A percentile compares a stretch with the other conserved stretches of the same genome.
Evolutionary conservation across 2,888 invertebrate genomes (phyloP).

Genomic region (Aspidiotus rigidus): DNA sequence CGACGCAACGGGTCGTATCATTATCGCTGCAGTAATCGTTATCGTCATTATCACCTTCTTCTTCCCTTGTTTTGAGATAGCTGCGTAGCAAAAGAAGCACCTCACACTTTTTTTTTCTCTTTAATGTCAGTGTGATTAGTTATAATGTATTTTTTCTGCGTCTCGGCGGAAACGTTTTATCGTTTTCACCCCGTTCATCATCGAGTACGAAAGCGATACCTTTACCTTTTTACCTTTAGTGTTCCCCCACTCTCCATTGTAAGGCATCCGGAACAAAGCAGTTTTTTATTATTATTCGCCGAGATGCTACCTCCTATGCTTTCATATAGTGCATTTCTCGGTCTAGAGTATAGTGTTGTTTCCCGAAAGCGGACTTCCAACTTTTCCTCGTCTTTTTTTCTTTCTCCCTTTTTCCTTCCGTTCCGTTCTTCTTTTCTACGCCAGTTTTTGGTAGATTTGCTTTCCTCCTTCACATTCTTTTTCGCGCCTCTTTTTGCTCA

Average conservation of each 20-base stretch:
- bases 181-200: neutral
- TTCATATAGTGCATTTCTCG: neutral
- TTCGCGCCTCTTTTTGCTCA: neutral
- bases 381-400: slow-evolving; percentile 9
- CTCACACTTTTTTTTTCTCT: neutral
- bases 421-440: neutral
- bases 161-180: neutral
- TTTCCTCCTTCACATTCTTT: neutral
- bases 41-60: neutral
- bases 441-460: neutral
- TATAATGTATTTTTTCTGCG: neutral
- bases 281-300: neutral
- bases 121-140: neutral
- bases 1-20: too few species aligned
- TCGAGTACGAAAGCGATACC: neutral
- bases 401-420: neutral
- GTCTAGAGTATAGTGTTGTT: slow-evolving; percentile 12
- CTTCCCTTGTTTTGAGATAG: neutral
- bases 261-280: neutral
- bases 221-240: neutral
- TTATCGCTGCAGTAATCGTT: neutral
- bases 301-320: neutral
- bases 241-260: neutral
- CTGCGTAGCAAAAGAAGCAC: neutral
- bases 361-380: slow-evolving; percentile 23